Percentiles rank a stretch among this genome's conserved stretches.
Conservation (phyloP, 2,113 vertebrate species). For the Dasyornis broadbenti region DNA sequence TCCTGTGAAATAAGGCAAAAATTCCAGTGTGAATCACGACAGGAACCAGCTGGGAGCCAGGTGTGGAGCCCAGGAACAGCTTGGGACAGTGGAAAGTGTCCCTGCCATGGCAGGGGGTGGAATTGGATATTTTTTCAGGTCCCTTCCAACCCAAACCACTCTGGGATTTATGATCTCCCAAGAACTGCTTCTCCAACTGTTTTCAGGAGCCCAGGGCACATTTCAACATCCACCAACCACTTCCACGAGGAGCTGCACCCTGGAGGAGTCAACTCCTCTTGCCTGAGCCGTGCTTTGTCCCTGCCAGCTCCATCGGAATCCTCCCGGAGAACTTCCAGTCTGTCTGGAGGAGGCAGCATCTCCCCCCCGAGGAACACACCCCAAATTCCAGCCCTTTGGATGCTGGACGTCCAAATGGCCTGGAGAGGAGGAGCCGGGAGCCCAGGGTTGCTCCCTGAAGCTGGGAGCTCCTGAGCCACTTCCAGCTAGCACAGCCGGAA, state of each 20-base stretch:
- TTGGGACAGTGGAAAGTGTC: not conserved
- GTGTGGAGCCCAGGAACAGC: not conserved
- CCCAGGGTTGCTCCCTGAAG: not conserved
- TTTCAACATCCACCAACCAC: not conserved
- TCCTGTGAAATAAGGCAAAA: not conserved
- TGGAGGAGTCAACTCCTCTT: not conserved
- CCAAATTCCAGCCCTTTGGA: not conserved
- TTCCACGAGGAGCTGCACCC: not conserved
- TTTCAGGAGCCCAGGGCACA: not conserved
- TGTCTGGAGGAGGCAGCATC: not conserved
- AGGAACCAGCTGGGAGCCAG: not conserved
- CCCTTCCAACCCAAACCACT: not conserved
- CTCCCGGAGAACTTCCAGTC: not conserved
- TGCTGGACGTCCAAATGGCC: not conserved
- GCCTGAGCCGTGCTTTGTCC: not conserved
- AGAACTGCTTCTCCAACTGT: not conserved
- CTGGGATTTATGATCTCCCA: not conserved
- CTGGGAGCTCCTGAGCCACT: not conserved
- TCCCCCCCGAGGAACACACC: not conserved
- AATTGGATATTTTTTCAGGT: not conserved
- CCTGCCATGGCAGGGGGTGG: not conserved
- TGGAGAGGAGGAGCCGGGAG: not conserved
- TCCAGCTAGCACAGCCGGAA: not conserved
- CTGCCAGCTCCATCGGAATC: not conserved
- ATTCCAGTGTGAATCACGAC: not conserved